Conservation (phyloP, 2,113 vertebrate genomes). For the Gulo gulo region DNA sequence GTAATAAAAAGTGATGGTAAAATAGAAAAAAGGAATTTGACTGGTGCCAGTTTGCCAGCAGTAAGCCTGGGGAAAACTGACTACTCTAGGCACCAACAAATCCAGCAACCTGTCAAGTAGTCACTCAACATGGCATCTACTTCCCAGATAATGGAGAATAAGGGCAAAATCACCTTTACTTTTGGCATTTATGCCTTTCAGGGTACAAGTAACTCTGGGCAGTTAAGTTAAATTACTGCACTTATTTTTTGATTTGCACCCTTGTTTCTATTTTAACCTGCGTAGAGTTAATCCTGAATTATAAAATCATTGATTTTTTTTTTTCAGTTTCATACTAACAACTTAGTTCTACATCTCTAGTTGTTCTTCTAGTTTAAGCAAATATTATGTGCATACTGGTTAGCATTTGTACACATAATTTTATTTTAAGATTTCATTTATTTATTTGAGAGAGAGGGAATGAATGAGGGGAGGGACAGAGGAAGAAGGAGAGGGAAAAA, state of each 20-base stretch:
- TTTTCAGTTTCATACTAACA: not conserved
- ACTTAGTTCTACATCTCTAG: not conserved
- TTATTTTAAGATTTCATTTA: not conserved
- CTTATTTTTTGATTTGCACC: not conserved
- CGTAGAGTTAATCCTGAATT: not conserved
- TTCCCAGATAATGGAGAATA: not conserved
- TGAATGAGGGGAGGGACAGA: not conserved
- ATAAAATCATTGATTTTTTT: not conserved
- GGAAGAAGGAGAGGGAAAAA: not conserved
- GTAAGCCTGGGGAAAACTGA: not conserved
- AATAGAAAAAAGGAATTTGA: slow-evolving; percentile 32
- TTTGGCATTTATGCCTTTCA: not conserved
- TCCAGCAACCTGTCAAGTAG: not conserved
- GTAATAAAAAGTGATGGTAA: not conserved
- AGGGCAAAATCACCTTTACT: not conserved
- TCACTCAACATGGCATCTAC: not conserved
- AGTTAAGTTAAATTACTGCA: slow-evolving; percentile 8
- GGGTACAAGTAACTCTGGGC: not conserved
- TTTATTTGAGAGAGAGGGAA: not conserved
- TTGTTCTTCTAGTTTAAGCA: not conserved
- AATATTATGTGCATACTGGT: not conserved
- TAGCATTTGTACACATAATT: not conserved
- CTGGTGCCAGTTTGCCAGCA: not conserved
- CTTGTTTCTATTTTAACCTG: not conserved
- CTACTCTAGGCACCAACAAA: not conserved